Percentiles rank a stretch among this genome's conserved stretches.
Evolutionary conservation across 2,113 vertebrate species (phyloP).

Genomic region (Ophthalmolycus amberensis): DNA sequence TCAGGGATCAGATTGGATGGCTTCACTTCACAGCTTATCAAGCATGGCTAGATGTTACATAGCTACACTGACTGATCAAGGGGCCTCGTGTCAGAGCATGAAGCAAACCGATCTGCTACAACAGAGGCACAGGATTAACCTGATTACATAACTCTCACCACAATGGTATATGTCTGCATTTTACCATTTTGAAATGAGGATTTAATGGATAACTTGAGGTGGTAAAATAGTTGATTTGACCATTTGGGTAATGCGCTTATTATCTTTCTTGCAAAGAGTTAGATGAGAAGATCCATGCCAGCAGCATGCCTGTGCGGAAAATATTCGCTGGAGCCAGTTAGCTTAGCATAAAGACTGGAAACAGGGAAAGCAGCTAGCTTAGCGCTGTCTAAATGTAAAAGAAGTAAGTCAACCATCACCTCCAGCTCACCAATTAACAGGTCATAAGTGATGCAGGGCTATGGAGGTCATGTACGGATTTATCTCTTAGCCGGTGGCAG

Average conservation of each 20-base stretch:
- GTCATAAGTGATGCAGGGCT: no score
- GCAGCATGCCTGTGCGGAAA: not conserved
- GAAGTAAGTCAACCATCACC: not conserved
- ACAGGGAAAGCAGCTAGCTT: not conserved
- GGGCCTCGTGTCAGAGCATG: conserved; percentile 41
- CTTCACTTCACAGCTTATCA: conserved; percentile 59
- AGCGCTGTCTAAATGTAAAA: not conserved
- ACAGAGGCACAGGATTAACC: conserved; percentile 4
- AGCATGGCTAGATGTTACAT: conserved; percentile 59
- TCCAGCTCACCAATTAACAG: not conserved
- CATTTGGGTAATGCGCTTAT: not conserved
- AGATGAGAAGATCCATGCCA: not conserved
- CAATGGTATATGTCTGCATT: not conserved
- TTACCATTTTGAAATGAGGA: not conserved
- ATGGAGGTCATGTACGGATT: not conserved
- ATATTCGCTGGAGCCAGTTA: not conserved
- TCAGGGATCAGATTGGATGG: conserved; percentile 73
- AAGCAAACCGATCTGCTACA: conserved; percentile 37
- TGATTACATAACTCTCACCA: conserved; percentile 21
- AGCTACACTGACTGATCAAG: conserved; percentile 48
- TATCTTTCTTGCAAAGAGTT: not conserved
- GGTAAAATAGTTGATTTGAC: not conserved
- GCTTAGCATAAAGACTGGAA: not conserved
- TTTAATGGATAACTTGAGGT: not conserved
- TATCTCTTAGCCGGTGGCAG: not conserved